Evolutionary conservation across 2,797 vertebrate species (phyloP), one percentile per base, ranked within the genome.

Genomic region (Alca torda): DNA sequence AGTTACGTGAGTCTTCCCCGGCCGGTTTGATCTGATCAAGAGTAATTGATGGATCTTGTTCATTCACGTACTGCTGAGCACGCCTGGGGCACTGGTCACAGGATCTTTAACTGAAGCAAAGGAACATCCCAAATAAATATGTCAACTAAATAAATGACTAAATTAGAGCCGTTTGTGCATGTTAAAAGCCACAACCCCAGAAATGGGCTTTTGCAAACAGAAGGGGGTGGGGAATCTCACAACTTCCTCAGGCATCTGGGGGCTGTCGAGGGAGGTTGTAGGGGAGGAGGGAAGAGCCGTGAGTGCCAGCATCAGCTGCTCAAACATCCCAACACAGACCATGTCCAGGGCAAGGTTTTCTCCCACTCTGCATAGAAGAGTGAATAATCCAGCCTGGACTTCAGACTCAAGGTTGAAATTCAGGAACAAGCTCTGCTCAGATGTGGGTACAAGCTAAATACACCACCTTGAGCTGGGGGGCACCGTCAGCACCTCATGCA

Each of bases 131-230:
- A 97, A 97, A 97, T 97, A 97, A 96, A 97, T 92, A 95, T 96
- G 94, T 97, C 96, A 97, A 96, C 96, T 97, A 97, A 97, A 97
- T 97, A 96, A 96, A 97, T 97, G 94, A 97, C 96, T 97, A 96
- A 97, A 95, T 96, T 95, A 97, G 93, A 82, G 23, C 85, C 18
- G 45, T 94, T 89, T 97, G 93, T 95, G 95, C 90, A 96, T 96
- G 90, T 84, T 97, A 95, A 94, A 96, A 96, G 95, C 91, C 91
- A 65, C 93, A 97, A 87, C 53, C 93, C 73, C 88, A 95, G 93
- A 90, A 96, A 96, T 7, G 2, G 2, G 82, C 64, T 96, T 91
- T 90, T 65, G 57, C 78, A 89, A 92, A 92, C 57, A 56, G 80
- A 83, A 46, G 37, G 35, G 79, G 89, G 35, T 65, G 59, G 78